Evolutionary conservation across 2,113 vertebrate species (phyloP).

Genomic region (Hiodon alosoides): DNA sequence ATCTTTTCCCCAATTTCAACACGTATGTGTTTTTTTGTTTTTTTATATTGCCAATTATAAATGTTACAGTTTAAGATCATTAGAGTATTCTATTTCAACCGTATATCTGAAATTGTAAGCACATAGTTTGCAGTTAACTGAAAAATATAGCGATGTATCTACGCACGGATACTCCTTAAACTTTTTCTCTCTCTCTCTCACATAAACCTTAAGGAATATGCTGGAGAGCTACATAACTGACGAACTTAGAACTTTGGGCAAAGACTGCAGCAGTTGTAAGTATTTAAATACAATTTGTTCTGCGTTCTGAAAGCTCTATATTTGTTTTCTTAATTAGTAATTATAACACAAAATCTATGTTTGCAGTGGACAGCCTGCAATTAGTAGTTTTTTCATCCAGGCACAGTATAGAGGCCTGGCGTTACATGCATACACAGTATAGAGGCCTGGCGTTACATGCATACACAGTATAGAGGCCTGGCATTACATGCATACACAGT

Average conservation of each 20-base stretch:
- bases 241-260: conserved; percentile 52
- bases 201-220: conserved; percentile 45
- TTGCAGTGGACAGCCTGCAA: background rate
- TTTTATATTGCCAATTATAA: too few species aligned
- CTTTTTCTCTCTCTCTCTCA: conserved; percentile 12
- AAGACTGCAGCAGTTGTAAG: conserved; percentile 41
- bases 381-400: background rate
- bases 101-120: too few species aligned
- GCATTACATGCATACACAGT: too few species aligned
- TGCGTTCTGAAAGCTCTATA: background rate
- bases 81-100: too few species aligned
- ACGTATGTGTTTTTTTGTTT: conserved; percentile 41
- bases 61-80: too few species aligned
- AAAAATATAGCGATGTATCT: too few species aligned
- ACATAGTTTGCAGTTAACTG: too few species aligned
- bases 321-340: background rate
- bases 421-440: background rate
- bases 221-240: conserved; percentile 57
- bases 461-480: too few species aligned
- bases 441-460: too few species aligned
- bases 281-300: conserved; percentile 6
- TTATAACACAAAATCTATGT: too few species aligned
- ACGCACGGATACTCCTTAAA: too few species aligned
- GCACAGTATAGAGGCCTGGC: background rate
- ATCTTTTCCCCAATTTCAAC: conserved; percentile 54